Percentiles rank a stretch among this genome's conserved stretches.
Conservation (phyloP, 2,888 invertebrate genomes). For the Parnassius glacialis region DNA sequence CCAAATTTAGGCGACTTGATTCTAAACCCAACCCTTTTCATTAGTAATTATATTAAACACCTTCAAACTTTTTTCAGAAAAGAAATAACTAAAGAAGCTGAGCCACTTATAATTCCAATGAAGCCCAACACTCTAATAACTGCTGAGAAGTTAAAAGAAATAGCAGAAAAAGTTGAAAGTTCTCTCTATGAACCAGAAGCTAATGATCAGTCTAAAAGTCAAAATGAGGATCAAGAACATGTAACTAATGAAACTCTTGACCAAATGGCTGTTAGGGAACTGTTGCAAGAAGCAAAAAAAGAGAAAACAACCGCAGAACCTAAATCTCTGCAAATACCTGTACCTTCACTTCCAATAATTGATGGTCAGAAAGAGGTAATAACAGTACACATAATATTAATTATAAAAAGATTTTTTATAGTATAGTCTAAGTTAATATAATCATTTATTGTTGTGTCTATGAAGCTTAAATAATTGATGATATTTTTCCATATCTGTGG, state of each 20-base stretch:
- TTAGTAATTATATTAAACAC: too few species aligned
- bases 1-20: too few species aligned
- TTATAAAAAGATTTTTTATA: too few species aligned
- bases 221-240: conserved; percentile 26
- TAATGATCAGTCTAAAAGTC: conserved; percentile 36
- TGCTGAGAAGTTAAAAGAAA: conserved; percentile 67
- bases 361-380: conserved; percentile 83
- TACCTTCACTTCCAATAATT: conserved; percentile 78
- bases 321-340: conserved; percentile 74
- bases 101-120: conserved; percentile 85
- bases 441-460: too few species aligned
- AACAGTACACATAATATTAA: too few species aligned
- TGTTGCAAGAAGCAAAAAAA: conserved; percentile 82
- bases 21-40: too few species aligned
- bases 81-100: conserved; percentile 72
- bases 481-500: too few species aligned
- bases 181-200: conserved; percentile 76
- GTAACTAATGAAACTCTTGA: conserved; percentile 73
- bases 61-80: conserved; percentile 61
- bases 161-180: conserved; percentile 73
- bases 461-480: too few species aligned
- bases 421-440: too few species aligned
- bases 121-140: conserved; percentile 79
- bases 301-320: conserved; percentile 51
- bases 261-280: conserved; percentile 87